Conservation (phyloP, 2,888 invertebrate species). For the Euspilapteryx auroguttella region DNA sequence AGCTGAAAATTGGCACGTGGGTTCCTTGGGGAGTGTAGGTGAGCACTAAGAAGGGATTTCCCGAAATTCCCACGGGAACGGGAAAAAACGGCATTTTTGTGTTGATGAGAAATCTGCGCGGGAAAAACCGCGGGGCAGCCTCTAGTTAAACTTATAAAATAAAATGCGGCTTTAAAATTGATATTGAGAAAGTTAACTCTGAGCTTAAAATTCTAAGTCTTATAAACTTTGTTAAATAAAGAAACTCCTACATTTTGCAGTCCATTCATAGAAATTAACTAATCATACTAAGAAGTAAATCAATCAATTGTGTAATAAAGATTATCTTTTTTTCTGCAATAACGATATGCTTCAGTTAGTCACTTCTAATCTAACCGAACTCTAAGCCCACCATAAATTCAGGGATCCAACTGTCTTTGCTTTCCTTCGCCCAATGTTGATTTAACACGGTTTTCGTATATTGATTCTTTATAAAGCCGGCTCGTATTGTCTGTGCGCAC, state of each 20-base stretch:
- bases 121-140: too few species aligned
- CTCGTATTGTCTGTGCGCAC: constrained; percentile 43
- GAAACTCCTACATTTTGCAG: too few species aligned
- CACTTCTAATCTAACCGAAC: constrained; percentile 20
- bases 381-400: constrained; percentile 37
- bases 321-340: constrained; percentile 12
- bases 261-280: background rate
- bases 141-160: too few species aligned
- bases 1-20: too few species aligned
- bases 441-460: constrained; percentile 60
- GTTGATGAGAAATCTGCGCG: too few species aligned
- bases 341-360: constrained; percentile 28
- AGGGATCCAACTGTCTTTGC: constrained; percentile 55
- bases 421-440: constrained; percentile 53
- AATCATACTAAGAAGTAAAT: background rate
- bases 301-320: background rate
- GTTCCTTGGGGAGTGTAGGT: too few species aligned
- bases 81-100: too few species aligned
- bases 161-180: too few species aligned
- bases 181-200: background rate
- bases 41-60: too few species aligned
- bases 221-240: background rate
- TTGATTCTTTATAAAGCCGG: constrained; percentile 57
- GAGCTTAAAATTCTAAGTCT: background rate
- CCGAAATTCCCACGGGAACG: too few species aligned